Evolutionary conservation across 2,888 invertebrate species (phyloP).

Genomic region (Calameuta idolon): DNA sequence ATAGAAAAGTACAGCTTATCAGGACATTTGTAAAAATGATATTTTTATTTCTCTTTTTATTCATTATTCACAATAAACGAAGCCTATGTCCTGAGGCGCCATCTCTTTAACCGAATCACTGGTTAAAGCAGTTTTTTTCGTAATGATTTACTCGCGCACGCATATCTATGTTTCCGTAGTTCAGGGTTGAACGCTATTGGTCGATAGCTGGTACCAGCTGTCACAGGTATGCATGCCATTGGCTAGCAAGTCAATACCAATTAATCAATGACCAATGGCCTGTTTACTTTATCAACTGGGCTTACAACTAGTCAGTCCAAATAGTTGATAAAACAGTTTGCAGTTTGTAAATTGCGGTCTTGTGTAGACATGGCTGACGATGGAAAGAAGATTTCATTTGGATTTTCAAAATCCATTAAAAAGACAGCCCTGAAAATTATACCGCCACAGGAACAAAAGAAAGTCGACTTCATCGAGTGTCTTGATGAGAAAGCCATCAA

Average conservation of each 20-base stretch:
- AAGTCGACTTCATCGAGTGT: constrained; percentile 80
- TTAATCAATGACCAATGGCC: too few species aligned
- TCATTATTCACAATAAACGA: neutral
- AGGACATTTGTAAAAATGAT: neutral
- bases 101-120: neutral
- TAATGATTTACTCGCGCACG: neutral
- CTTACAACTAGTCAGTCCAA: too few species aligned
- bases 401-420: constrained; percentile 78
- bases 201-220: too few species aligned
- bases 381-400: constrained; percentile 83
- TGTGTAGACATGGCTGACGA: constrained; percentile 63
- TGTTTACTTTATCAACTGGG: too few species aligned
- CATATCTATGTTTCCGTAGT: neutral
- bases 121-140: neutral
- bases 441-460: constrained; percentile 66
- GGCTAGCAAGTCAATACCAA: too few species aligned
- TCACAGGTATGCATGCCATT: too few species aligned
- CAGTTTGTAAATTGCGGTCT: too few species aligned
- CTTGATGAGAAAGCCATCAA: constrained; percentile 82
- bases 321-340: neutral
- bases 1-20: too few species aligned
- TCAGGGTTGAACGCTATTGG: too few species aligned
- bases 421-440: constrained; percentile 67
- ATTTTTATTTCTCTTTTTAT: neutral
- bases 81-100: neutral